Conservation (phyloP, 2,888 invertebrate species). For the Synergus laeviventris region DNA sequence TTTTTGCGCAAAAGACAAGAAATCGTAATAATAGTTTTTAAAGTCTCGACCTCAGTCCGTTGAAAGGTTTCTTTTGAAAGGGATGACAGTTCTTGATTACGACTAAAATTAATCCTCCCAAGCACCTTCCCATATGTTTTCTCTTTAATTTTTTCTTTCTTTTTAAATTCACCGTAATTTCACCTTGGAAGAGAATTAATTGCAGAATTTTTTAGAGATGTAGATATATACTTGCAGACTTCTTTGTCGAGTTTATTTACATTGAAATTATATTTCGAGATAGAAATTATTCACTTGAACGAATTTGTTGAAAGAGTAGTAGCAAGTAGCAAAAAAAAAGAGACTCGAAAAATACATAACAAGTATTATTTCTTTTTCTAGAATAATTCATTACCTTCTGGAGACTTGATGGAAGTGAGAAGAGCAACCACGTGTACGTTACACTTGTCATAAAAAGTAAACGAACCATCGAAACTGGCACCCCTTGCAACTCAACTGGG, state of each 20-base stretch:
- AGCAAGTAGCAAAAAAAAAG: constrained; percentile 12
- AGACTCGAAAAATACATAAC: constrained; percentile 30
- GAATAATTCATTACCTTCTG: constrained; percentile 54
- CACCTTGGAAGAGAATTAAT: neutral
- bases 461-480: constrained; percentile 52
- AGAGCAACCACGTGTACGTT: constrained; percentile 58
- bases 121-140: neutral
- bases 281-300: constrained; percentile 25
- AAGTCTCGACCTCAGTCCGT: neutral
- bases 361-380: constrained; percentile 43
- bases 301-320: constrained; percentile 16
- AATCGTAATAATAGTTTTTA: constrained; percentile 30
- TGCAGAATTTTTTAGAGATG: constrained; percentile 4
- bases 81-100: constrained; percentile 11
- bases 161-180: neutral
- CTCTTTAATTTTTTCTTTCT: neutral
- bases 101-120: neutral
- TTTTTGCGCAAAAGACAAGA: constrained; percentile 30
- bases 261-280: constrained; percentile 28
- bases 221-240: constrained; percentile 19
- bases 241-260: constrained; percentile 25
- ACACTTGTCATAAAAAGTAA: constrained; percentile 65
- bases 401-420: constrained; percentile 24
- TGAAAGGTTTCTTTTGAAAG: constrained; percentile 1
- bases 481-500: constrained; percentile 67